phyloP scores from a whole-genome alignment of 30 jellyfish, hydroid and myxozoan genomes.

The Chironex yamaguchii region DNA sequence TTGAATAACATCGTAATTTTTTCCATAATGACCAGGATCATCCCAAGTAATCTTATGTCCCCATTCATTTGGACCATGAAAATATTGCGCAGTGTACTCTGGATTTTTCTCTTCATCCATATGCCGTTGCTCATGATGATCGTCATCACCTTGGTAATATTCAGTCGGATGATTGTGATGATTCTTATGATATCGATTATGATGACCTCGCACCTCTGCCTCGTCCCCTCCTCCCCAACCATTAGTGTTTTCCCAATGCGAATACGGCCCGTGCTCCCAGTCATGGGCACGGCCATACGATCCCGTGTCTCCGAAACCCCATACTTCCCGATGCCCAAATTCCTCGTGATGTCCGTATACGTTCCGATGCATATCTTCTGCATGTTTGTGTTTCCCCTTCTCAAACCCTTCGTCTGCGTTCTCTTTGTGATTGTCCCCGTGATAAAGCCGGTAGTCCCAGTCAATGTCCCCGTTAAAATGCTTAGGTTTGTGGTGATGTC shows the following conservation, averaged over 20 bases:
- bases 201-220: conserved; percentile 47
- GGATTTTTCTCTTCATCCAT: not conserved
- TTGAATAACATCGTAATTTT: not conserved
- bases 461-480: not conserved
- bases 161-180: conserved; percentile 64
- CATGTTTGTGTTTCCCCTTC: not conserved
- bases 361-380: conserved; percentile 48
- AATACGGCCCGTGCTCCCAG: conserved; percentile 71
- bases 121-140: conserved; percentile 30
- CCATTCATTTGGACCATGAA: not conserved
- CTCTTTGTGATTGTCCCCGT: not conserved
- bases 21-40: not conserved
- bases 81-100: not conserved
- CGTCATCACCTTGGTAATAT: conserved; percentile 71
- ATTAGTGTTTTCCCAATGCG: conserved; percentile 72
- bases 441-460: not conserved
- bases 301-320: conserved; percentile 96
- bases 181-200: conserved; percentile 1
- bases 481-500: not conserved
- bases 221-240: conserved; percentile 40
- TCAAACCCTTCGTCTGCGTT: not conserved
- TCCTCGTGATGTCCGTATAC: conserved; percentile 87
- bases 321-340: conserved; percentile 92
- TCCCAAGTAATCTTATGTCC: not conserved
- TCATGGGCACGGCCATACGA: conserved; percentile 72